Conservation (phyloP, 2,113 vertebrate genomes). For the Ctenodactylus gundi region DNA sequence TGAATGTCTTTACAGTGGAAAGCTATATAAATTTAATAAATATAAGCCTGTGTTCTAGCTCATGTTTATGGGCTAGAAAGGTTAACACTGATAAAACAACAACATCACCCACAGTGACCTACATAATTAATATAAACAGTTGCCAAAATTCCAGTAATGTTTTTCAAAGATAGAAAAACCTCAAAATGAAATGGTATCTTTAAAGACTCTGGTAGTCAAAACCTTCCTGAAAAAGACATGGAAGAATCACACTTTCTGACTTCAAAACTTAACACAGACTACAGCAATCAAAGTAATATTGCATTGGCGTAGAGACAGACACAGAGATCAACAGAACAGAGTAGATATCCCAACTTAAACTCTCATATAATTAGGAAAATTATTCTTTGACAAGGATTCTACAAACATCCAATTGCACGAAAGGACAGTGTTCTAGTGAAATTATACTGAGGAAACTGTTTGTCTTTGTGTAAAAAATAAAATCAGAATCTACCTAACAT, state of each 20-base stretch:
- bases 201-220: neutral
- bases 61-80: neutral
- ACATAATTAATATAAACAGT: neutral
- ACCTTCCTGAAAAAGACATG: neutral
- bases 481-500: neutral
- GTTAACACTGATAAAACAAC: neutral
- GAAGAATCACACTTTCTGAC: neutral
- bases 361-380: neutral
- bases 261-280: neutral
- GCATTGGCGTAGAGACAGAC: neutral
- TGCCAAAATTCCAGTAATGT: neutral
- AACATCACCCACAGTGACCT: neutral
- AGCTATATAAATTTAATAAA: too few species aligned
- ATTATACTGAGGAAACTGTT: too few species aligned
- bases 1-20: neutral
- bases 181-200: neutral
- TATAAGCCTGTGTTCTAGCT: too few species aligned
- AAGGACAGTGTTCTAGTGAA: neutral
- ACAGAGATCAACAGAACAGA: neutral
- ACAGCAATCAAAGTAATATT: neutral
- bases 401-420: too few species aligned
- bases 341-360: neutral
- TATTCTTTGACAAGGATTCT: neutral
- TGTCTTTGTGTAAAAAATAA: neutral
- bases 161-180: neutral